These are phyloP conservation scores for Oedothorax gibbosus DNA, from an alignment of 1,140 invertebrate species.

Conservation along the genomic window DNA sequence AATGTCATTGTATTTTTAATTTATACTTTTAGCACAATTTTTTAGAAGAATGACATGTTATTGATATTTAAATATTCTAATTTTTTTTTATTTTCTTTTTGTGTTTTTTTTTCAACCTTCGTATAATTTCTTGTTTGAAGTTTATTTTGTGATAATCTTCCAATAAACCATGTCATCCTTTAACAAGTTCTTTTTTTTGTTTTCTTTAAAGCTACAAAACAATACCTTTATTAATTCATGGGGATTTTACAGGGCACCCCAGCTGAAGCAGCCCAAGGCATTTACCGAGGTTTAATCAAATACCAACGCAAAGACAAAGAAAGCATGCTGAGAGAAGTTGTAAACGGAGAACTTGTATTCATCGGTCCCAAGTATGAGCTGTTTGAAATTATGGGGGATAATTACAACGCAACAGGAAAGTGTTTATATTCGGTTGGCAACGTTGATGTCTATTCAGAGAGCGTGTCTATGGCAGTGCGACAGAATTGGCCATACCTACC, in stretches of 20 bases:
- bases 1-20: too few species aligned
- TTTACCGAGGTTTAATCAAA: conserved; percentile 49
- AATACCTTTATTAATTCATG: background rate
- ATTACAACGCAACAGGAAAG: conserved; percentile 49
- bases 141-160: too few species aligned
- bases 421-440: conserved; percentile 70
- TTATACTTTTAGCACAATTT: too few species aligned
- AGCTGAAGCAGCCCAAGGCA: background rate
- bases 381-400: conserved; percentile 62
- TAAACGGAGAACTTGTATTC: conserved; percentile 39
- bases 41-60: too few species aligned
- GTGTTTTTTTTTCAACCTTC: too few species aligned
- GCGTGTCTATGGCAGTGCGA: conserved; percentile 80
- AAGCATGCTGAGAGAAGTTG: conserved; percentile 49
- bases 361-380: conserved; percentile 47
- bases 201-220: background rate
- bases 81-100: too few species aligned
- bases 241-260: conserved; percentile 13
- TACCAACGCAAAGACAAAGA: conserved; percentile 35
- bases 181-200: background rate
- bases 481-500: conserved; percentile 78
- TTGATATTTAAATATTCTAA: too few species aligned
- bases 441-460: conserved; percentile 83
- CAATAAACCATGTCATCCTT: background rate
- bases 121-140: too few species aligned